Percentiles rank a stretch among this genome's conserved stretches.
phyloP scores from a whole-genome alignment of 2,113 vertebrate genomes.

The Phoenicopterus ruber region DNA sequence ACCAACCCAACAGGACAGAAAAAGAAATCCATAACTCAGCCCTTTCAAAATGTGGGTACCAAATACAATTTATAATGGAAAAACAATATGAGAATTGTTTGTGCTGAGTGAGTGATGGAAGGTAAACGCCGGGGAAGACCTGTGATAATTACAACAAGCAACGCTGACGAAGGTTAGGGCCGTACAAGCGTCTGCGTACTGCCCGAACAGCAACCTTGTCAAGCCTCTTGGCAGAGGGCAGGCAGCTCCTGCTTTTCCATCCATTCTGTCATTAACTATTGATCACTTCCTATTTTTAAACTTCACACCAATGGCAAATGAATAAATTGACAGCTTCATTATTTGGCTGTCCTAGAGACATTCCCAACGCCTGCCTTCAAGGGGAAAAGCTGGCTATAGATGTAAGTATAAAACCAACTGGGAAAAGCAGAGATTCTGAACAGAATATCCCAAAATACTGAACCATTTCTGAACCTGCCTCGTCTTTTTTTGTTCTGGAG shows the following conservation, averaged over 20 bases:
- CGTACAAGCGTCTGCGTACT: not conserved
- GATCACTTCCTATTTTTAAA: constrained; percentile 43
- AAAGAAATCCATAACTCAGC: not conserved
- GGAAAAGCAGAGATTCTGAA: not conserved
- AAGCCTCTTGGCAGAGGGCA: not conserved
- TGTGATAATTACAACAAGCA: constrained; percentile 34
- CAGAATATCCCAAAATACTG: not conserved
- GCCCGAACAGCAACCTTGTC: constrained; percentile 23
- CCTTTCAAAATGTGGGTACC: not conserved
- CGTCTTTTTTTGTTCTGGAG: not conserved
- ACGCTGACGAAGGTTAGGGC: not conserved
- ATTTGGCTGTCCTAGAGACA: not conserved
- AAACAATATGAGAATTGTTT: not conserved
- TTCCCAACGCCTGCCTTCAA: not conserved
- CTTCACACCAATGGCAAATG: not conserved
- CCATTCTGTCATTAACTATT: not conserved
- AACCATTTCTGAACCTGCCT: not conserved
- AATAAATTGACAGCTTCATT: constrained; percentile 37
- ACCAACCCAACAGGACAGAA: not conserved
- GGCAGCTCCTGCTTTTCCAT: not conserved
- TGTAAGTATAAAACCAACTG: not conserved
- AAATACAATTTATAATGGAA: not conserved
- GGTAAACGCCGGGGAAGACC: not conserved
- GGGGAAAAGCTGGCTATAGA: not conserved
- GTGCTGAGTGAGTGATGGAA: not conserved